These are phyloP conservation scores for Phrynocephalus versicolor DNA, from an alignment of 2,113 vertebrate species.

Conservation along the genomic window DNA sequence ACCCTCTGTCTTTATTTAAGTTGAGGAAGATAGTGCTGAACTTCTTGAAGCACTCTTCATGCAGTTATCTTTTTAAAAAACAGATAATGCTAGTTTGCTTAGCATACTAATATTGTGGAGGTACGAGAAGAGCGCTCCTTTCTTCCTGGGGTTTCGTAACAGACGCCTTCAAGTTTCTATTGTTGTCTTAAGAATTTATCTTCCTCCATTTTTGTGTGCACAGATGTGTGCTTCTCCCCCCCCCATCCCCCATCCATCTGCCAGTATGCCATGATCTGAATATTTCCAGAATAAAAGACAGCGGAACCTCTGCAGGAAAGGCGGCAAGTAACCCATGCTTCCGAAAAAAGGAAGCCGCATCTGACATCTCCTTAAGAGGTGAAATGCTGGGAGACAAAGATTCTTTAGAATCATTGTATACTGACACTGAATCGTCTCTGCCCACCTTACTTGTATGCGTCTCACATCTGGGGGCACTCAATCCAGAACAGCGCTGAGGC, in stretches of 20 bases:
- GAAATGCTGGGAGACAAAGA: not conserved
- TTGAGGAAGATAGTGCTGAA: too few relatives aligned
- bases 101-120: not conserved
- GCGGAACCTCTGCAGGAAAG: not conserved
- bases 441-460: not conserved
- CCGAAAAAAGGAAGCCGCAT: not conserved
- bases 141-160: not conserved
- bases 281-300: not conserved
- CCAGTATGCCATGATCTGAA: not conserved
- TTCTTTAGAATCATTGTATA: not conserved
- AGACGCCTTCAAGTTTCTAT: not conserved
- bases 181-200: not conserved
- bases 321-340: not conserved
- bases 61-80: not conserved
- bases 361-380: not conserved
- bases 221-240: not conserved
- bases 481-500: not conserved
- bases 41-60: not conserved
- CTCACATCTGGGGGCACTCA: constrained; percentile 10
- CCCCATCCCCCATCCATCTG: not conserved
- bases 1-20: too few relatives aligned
- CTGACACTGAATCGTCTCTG: not conserved
- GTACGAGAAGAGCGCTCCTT: not conserved
- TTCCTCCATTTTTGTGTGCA: not conserved
- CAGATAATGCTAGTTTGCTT: not conserved